Percentiles rank a stretch among this genome's conserved stretches.
Evolutionary conservation across 2,888 invertebrate species (phyloP).

Genomic region (Pantelozetes paolii): DNA sequence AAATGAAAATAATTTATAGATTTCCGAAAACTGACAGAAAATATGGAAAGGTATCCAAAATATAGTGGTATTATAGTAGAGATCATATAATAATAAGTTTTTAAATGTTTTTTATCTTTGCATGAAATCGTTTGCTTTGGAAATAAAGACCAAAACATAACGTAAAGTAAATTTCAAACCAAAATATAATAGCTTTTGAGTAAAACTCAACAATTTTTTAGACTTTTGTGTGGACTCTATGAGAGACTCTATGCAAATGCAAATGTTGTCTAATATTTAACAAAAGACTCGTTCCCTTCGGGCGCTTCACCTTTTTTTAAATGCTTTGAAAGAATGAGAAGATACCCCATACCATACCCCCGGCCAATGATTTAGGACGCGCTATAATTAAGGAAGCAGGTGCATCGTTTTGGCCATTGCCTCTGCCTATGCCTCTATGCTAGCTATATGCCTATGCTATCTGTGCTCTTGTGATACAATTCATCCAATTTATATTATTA

Average conservation of each 20-base stretch:
- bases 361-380: constrained; percentile 35
- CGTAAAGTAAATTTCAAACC: not conserved
- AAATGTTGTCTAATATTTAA: constrained; percentile 34
- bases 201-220: not conserved
- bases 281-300: constrained; percentile 24
- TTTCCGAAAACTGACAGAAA: not conserved
- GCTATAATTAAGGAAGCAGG: constrained; percentile 39
- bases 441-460: not conserved
- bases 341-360: constrained; percentile 10
- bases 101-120: constrained; percentile 31
- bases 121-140: constrained; percentile 13
- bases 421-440: not conserved
- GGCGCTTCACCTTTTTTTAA: constrained; percentile 5
- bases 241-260: constrained; percentile 35
- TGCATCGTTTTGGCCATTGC: constrained; percentile 27
- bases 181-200: constrained; percentile 2
- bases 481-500: constrained; percentile 34
- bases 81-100: constrained; percentile 29
- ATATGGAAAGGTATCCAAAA: not conserved
- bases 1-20: not conserved
- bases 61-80: not conserved
- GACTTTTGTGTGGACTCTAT: not conserved
- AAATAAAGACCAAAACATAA: not conserved
- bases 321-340: not conserved
- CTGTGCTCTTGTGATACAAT: constrained; percentile 11